These are phyloP conservation scores for Clarias laeviceps DNA, from an alignment of 2,797 vertebrate species.

Conservation along the genomic window DNA sequence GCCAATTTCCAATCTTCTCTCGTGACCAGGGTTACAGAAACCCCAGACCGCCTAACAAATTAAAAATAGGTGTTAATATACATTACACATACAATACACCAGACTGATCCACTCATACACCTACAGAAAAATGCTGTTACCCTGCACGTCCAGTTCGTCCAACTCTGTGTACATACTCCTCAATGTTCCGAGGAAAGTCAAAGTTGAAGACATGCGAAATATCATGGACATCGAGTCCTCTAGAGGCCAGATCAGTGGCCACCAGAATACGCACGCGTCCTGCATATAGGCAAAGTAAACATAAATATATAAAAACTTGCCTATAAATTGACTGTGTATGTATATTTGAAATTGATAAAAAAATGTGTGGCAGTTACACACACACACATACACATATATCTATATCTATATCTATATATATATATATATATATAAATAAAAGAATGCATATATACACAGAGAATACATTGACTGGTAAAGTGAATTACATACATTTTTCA, in stretches of 20 bases:
- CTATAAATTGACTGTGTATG: too few relatives aligned
- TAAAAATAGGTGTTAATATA: constrained; percentile 24
- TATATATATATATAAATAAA: too few relatives aligned
- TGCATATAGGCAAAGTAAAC: constrained; percentile 55
- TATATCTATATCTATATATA: too few relatives aligned
- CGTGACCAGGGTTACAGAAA: constrained; percentile 86
- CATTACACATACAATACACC: neutral
- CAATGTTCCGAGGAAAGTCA: constrained; percentile 93
- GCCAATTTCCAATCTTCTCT: constrained; percentile 88
- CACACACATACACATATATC: too few relatives aligned
- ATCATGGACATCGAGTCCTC: constrained; percentile 91
- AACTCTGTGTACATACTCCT: constrained; percentile 95
- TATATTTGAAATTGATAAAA: too few relatives aligned
- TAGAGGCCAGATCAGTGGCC: constrained; percentile 93
- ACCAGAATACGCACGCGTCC: constrained; percentile 90
- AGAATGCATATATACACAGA: too few relatives aligned
- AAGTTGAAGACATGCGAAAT: constrained; percentile 94
- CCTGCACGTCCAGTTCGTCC: constrained; percentile 95
- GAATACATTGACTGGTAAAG: too few relatives aligned
- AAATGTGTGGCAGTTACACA: too few relatives aligned
- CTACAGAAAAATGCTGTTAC: constrained; percentile 65
- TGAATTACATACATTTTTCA: too few relatives aligned
- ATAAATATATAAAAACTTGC: neutral
- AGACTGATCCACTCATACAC: neutral
- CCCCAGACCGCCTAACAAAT: constrained; percentile 79